phyloP scores from a whole-genome alignment of 2,113 vertebrate genomes.

The Zapus hudsonius region DNA sequence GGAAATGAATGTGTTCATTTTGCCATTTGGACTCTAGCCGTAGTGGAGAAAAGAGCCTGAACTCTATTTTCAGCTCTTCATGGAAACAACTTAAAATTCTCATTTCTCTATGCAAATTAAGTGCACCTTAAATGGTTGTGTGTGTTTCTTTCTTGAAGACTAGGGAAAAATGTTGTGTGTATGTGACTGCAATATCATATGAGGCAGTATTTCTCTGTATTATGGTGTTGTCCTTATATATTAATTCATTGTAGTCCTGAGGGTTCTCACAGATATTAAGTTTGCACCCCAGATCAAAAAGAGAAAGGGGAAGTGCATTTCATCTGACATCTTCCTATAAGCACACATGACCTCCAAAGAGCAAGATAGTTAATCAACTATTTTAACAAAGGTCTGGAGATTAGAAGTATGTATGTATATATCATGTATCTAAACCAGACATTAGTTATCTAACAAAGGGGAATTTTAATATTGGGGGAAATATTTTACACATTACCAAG shows the following conservation, averaged over 20 bases:
- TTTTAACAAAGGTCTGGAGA: background rate
- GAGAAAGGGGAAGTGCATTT: slow-evolving; percentile 40
- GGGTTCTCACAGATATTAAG: slow-evolving; percentile 62
- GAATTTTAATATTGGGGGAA: background rate
- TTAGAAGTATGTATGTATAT: too few species aligned
- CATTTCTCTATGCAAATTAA: slow-evolving; percentile 79
- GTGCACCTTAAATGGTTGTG: slow-evolving; percentile 63
- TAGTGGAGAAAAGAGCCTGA: slow-evolving; percentile 37
- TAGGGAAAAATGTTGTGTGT: slow-evolving; percentile 10
- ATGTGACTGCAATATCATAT: slow-evolving; percentile 55
- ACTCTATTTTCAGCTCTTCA: slow-evolving; percentile 62
- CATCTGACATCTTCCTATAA: slow-evolving; percentile 31
- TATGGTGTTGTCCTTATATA: slow-evolving; percentile 46
- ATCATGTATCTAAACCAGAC: background rate
- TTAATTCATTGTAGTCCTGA: slow-evolving; percentile 2
- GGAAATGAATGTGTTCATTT: slow-evolving; percentile 53
- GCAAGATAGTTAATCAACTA: slow-evolving; percentile 34
- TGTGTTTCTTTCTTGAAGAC: slow-evolving; percentile 64
- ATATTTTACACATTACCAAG: background rate
- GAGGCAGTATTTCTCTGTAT: slow-evolving; percentile 4
- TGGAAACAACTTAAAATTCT: slow-evolving; percentile 75
- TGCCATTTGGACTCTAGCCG: slow-evolving; percentile 30
- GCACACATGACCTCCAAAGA: slow-evolving; percentile 44
- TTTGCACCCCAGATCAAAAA: slow-evolving; percentile 55
- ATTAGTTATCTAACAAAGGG: background rate